A percentile compares a stretch with the other conserved stretches of the same genome.
phyloP scores from a whole-genome alignment of 2,888 invertebrate species.

The Lycia hirtaria region DNA sequence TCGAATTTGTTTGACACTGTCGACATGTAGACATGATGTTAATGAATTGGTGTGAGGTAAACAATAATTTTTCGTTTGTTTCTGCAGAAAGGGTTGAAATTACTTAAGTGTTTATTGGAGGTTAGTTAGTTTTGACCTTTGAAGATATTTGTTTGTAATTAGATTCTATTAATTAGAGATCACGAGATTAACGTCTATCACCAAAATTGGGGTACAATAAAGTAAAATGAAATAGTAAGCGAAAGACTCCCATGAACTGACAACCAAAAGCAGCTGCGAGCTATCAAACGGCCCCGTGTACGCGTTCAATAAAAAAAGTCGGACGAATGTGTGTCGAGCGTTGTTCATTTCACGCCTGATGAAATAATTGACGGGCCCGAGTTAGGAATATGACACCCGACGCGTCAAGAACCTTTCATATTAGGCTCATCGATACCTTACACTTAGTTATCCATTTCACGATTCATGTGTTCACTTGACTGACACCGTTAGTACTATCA shows the following conservation, averaged over 20 bases:
- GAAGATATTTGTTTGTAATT: too few relatives aligned
- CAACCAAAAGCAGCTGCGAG: not conserved
- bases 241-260: not conserved
- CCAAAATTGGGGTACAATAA: too few relatives aligned
- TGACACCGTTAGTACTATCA: slow-evolving; percentile 16
- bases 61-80: too few relatives aligned
- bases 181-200: too few relatives aligned
- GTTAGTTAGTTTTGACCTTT: too few relatives aligned
- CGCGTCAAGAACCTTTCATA: slow-evolving; percentile 24
- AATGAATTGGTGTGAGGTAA: too few relatives aligned
- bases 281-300: not conserved
- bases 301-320: not conserved
- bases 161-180: too few relatives aligned
- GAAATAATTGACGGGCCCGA: slow-evolving; percentile 22
- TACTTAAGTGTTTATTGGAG: too few relatives aligned
- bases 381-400: slow-evolving; percentile 32
- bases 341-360: slow-evolving; percentile 24
- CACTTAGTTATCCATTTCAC: slow-evolving; percentile 32
- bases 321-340: slow-evolving; percentile 11
- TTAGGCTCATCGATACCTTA: slow-evolving; percentile 24
- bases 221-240: not conserved
- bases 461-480: slow-evolving; percentile 25
- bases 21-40: too few relatives aligned
- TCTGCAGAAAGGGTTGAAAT: too few relatives aligned
- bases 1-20: not conserved